A percentile compares a stretch with the other conserved stretches of the same genome.
Evolutionary conservation across 1,140 invertebrate genomes (phyloP).

Genomic region (Nephila pilipes): DNA sequence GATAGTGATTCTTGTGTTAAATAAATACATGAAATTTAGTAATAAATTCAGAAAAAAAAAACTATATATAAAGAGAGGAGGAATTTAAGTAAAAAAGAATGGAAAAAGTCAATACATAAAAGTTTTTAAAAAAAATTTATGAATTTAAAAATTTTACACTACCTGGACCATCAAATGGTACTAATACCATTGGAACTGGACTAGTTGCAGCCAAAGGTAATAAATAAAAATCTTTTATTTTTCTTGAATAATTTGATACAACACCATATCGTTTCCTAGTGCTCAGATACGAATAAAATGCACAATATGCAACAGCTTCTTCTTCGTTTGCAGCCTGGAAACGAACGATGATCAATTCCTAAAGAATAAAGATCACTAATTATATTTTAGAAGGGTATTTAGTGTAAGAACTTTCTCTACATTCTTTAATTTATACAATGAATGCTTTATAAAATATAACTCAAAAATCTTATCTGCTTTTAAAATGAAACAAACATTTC

Average conservation of each 20-base stretch:
- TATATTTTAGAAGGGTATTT: background rate
- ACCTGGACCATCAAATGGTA: slow-evolving; percentile 89
- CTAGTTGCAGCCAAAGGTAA: slow-evolving; percentile 90
- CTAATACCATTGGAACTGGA: slow-evolving; percentile 86
- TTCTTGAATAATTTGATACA: slow-evolving; percentile 86
- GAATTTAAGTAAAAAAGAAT: background rate
- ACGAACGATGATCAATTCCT: slow-evolving; percentile 91
- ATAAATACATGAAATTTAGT: too few species aligned
- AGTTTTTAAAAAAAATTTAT: background rate
- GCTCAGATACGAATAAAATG: slow-evolving; percentile 94
- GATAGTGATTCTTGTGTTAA: too few species aligned
- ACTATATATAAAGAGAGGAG: background rate
- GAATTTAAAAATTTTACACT: slow-evolving; percentile 45
- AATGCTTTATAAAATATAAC: background rate
- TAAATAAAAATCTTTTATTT: slow-evolving; percentile 97
- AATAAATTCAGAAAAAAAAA: background rate
- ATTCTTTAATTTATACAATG: too few species aligned
- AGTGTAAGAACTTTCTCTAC: too few species aligned
- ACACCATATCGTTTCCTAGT: slow-evolving; percentile 88
- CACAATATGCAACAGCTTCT: slow-evolving; percentile 91
- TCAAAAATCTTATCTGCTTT: background rate
- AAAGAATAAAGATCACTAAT: slow-evolving; percentile 64
- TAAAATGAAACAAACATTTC: background rate
- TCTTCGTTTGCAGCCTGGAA: slow-evolving; percentile 90
- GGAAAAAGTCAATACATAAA: background rate